phyloP scores from a whole-genome alignment of 2,888 invertebrate genomes.

The Dryobotodes eremita region DNA sequence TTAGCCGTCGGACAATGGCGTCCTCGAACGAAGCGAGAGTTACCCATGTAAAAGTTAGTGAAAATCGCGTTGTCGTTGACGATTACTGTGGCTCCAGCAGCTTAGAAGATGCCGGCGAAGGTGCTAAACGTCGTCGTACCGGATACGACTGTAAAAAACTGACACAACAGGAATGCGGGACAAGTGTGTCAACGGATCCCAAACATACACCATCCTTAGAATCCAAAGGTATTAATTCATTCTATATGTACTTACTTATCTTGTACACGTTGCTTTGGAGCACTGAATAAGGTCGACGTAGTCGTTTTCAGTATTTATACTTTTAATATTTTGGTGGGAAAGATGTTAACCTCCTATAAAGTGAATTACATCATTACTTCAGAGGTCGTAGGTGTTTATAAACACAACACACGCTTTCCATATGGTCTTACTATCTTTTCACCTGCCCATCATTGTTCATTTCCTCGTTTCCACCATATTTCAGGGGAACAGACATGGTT shows the following conservation, averaged over 20 bases:
- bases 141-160: constrained; percentile 87
- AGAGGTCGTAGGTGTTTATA: constrained; percentile 89
- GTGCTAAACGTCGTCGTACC: constrained; percentile 85
- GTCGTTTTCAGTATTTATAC: constrained; percentile 49
- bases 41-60: constrained; percentile 87
- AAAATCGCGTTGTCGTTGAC: constrained; percentile 82
- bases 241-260: constrained; percentile 65
- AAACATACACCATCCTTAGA: constrained; percentile 81
- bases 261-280: constrained; percentile 46
- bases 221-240: constrained; percentile 83
- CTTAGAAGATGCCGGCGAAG: constrained; percentile 85
- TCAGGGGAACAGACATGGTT: constrained; percentile 43
- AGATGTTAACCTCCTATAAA: constrained; percentile 85
- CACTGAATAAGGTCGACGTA: constrained; percentile 43
- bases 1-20: constrained; percentile 88
- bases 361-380: constrained; percentile 84
- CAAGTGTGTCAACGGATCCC: constrained; percentile 86
- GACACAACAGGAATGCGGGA: constrained; percentile 86
- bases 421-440: constrained; percentile 48
- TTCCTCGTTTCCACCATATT: constrained; percentile 27
- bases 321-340: constrained; percentile 87
- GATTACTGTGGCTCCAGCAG: constrained; percentile 79
- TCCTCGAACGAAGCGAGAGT: constrained; percentile 86
- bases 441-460: constrained; percentile 16
- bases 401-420: constrained; percentile 82